Evolutionary conservation across 2,797 vertebrate genomes (phyloP), one percentile per base, ranked within the genome.

Genomic region (Hypotaenidia okinawae): DNA sequence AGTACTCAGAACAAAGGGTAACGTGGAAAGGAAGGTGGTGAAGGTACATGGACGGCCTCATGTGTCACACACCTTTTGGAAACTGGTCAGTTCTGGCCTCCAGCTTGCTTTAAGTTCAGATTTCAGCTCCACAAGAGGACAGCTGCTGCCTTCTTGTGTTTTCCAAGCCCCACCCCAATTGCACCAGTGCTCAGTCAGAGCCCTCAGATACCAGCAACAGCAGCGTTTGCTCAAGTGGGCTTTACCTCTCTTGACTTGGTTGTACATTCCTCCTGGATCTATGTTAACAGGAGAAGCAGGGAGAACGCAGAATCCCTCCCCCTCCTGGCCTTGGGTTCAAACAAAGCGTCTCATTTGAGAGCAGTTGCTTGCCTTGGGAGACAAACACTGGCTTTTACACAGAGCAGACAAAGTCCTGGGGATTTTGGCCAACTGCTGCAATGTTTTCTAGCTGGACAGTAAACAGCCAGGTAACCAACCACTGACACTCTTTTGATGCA

Each of bases 391-490:
- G 84, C 79, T 91, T 94, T 88, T 82, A 91, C 85, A 90, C 86
- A 91, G 25, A 93, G 93, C 87, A 88, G 85, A 90, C 69, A 45
- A 28, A 0, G 0, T 58, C 63, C 90, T 59, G 75, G 90, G 77
- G 85, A 83, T 78, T 66, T 76, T 7, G 64, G 80, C 51, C 63
- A 76, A 37, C 59, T 59, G 85, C 80, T 76, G 63, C 75, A 73
- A 18, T 5, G 4, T 84, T 92, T 94, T 88, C 69, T 81, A 86
- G 83, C 70, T 61, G 73, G 73, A 67, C 6, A 28, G 58, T 55
- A 52, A 93, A 63, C 59, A 90, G 89, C 67, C 30, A 95, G 85
- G 95, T 93, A 90, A 96, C 57, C 57, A 90, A 96, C 57, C 57
- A 76, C 64, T 83, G 87, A 93, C 84, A 83, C 70, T 7, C 3